phyloP scores from a whole-genome alignment of 2,888 invertebrate genomes.

The Lordiphosa andalusiaca region DNA sequence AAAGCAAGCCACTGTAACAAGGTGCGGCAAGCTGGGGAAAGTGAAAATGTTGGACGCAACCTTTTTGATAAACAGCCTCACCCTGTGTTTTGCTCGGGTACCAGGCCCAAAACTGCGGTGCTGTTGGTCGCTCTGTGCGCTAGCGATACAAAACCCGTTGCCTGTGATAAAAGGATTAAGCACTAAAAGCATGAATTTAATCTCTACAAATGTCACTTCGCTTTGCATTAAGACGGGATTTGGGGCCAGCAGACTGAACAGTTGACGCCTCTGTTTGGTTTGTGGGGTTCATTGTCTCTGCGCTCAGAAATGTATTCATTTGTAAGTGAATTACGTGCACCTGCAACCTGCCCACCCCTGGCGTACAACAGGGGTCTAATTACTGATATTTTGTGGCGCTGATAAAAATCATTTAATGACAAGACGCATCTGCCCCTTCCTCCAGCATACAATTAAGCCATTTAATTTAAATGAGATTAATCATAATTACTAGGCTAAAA shows the following conservation, averaged over 20 bases:
- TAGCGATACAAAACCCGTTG: slow-evolving; percentile 18
- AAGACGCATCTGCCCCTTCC: slow-evolving; percentile 42
- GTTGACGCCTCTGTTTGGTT: neutral
- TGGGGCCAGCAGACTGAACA: slow-evolving; percentile 30
- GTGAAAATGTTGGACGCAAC: too few relatives aligned
- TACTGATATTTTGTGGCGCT: slow-evolving; percentile 50
- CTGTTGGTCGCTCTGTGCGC: too few relatives aligned
- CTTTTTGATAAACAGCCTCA: too few relatives aligned
- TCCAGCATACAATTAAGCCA: slow-evolving; percentile 63
- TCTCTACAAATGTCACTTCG: slow-evolving; percentile 56
- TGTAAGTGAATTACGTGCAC: too few relatives aligned
- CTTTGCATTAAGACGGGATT: slow-evolving; percentile 34
- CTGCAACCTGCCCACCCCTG: too few relatives aligned
- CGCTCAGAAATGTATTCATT: too few relatives aligned
- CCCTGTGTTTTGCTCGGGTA: too few relatives aligned
- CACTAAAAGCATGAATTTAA: slow-evolving; percentile 65
- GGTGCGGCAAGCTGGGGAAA: too few relatives aligned
- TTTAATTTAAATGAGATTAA: slow-evolving; percentile 76
- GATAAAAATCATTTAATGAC: slow-evolving; percentile 77
- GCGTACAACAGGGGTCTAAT: slow-evolving; percentile 31
- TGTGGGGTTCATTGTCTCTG: too few relatives aligned
- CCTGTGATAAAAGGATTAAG: slow-evolving; percentile 67
- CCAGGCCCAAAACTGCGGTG: too few relatives aligned
- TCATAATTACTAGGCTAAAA: slow-evolving; percentile 67
- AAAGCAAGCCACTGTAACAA: too few relatives aligned